phyloP scores from a whole-genome alignment of 1,140 invertebrate species.

The Zaprionus lachaisei region DNA sequence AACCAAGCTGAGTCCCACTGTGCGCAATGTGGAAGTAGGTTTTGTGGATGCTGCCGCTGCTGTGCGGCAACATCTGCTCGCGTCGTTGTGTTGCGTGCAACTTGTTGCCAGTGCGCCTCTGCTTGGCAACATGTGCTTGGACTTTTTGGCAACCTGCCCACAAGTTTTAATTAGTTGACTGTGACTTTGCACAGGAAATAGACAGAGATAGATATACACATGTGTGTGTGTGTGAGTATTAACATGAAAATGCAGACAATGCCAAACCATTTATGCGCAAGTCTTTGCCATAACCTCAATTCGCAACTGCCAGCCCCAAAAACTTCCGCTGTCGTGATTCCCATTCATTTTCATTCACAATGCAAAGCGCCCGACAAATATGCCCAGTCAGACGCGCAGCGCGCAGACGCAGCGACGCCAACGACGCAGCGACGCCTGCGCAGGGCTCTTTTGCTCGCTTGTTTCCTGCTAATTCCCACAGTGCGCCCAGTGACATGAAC shows the following conservation, averaged over 20 bases:
- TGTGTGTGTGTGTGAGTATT: neutral
- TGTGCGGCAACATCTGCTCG: conserved; percentile 44
- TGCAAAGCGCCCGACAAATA: conserved; percentile 51
- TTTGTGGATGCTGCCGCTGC: conserved; percentile 52
- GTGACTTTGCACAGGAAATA: conserved; percentile 38
- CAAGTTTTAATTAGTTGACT: conserved; percentile 22
- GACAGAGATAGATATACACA: conserved; percentile 10
- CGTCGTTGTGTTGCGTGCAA: conserved; percentile 6
- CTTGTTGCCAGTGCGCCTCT: conserved; percentile 26
- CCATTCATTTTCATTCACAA: conserved; percentile 57
- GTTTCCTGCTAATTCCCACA: conserved; percentile 56
- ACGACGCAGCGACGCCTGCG: conserved; percentile 60
- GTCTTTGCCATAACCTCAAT: conserved; percentile 47
- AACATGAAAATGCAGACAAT: conserved; percentile 13
- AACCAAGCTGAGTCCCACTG: neutral
- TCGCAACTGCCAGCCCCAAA: conserved; percentile 36
- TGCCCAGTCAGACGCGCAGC: conserved; percentile 26
- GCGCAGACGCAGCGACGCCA: conserved; percentile 22
- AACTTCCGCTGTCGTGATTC: conserved; percentile 67
- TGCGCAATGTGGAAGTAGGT: conserved; percentile 36
- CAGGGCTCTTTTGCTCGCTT: conserved; percentile 23
- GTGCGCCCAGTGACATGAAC: conserved; percentile 49
- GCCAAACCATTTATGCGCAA: conserved; percentile 33
- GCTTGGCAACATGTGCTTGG: conserved; percentile 13
- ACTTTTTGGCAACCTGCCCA: conserved; percentile 41